phyloP scores from a whole-genome alignment of 2,797 vertebrate species.

The Oreochromis mossambicus region DNA sequence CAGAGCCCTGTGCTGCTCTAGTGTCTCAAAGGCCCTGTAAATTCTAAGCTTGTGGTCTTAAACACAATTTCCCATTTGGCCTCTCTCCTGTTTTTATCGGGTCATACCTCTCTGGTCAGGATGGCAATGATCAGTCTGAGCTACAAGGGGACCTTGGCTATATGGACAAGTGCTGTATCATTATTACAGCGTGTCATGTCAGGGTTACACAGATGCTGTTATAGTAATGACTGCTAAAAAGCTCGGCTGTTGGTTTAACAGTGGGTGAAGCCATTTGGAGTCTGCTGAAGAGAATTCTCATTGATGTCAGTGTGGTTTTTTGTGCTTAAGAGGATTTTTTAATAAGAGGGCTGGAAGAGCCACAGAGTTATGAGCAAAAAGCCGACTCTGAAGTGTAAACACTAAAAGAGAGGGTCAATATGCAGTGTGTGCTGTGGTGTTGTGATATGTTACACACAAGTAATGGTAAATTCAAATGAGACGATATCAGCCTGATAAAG shows the following conservation, averaged over 20 bases:
- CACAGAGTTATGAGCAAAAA: neutral
- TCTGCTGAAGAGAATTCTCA: conserved; percentile 22
- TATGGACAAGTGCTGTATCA: conserved; percentile 17
- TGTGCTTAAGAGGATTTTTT: conserved; percentile 2
- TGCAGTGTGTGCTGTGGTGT: neutral
- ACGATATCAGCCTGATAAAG: neutral
- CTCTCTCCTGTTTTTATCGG: conserved; percentile 26
- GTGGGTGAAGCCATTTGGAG: conserved; percentile 51
- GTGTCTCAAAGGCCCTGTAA: conserved; percentile 44
- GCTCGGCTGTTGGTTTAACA: conserved; percentile 59
- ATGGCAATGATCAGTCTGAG: conserved; percentile 40
- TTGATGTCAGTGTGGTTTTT: conserved; percentile 2
- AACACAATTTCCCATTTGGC: conserved; percentile 51
- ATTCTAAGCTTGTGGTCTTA: conserved; percentile 28
- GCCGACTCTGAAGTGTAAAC: neutral
- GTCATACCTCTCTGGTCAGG: conserved; percentile 47
- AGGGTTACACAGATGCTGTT: conserved; percentile 51
- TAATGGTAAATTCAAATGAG: neutral
- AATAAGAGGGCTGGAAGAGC: neutral
- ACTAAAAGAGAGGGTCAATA: neutral
- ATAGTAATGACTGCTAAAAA: conserved; percentile 55
- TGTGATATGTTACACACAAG: neutral
- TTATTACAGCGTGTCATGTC: conserved; percentile 56
- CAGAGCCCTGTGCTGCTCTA: neutral
- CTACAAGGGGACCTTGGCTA: conserved; percentile 49